Evolutionary conservation across 1,140 invertebrate genomes (phyloP), one percentile per base, ranked within the genome.

Genomic region (Leptonema lineaticorne): DNA sequence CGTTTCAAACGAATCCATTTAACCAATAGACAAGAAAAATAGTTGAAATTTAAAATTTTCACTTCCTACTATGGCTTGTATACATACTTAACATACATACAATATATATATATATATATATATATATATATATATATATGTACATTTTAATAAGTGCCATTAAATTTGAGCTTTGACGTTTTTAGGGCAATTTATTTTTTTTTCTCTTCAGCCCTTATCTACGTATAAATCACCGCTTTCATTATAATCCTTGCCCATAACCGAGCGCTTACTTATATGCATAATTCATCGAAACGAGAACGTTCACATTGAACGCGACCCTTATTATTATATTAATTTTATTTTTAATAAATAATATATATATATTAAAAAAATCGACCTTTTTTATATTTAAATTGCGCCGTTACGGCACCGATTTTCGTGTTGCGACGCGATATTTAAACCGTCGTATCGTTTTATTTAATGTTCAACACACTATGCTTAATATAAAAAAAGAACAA

Each of bases 151-250:
- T 59, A 59, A 59, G 30, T 37, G 57, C 57, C 57, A 59, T 59
- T 59, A 59, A 59, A 59, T 59, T 59, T 29, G 57, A 33, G 57
- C 28, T 59, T 59, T 59, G 57, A 59, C 57, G 30, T 59, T 59
- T 59, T 59, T 20, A 28, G 28, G 57, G 57, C 30, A 37, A 53
- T 59, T 59, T 59, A n/a, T n/a, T n/a, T n/a, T n/a, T n/a, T n/a
- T n/a, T n/a, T n/a, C n/a, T n/a, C 33, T 59, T 59, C 57, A 16
- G 33, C 57, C 57, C 57, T 59, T 37, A 30, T 59, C 50, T 53
- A 24, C 57, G 28, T 16, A 37, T 30, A 37, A 33, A 59, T 59
- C 57, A 37, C 30, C 57, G n/a, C 57, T 59, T 59, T 29, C 57
- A 59, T 33, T 59, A 37, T 59, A 33, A 33, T 59, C 27, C 57